phyloP scores from a whole-genome alignment of 2,113 vertebrate species.

The Syngnathus typhle region DNA sequence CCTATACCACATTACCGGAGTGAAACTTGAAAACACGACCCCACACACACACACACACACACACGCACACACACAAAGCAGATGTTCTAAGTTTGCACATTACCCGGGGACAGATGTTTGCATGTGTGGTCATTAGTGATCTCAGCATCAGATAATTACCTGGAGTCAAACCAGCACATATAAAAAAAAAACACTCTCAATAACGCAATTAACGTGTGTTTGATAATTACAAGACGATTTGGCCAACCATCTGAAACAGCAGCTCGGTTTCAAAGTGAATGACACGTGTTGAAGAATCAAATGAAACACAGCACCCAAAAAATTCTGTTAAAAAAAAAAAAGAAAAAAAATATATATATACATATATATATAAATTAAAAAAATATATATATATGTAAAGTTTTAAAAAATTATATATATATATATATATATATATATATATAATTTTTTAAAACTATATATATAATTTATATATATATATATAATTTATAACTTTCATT shows the following conservation, averaged over 20 bases:
- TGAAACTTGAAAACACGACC: background rate
- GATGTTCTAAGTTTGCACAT: slow-evolving; percentile 57
- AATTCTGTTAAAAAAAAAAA: too few relatives aligned
- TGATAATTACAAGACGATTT: slow-evolving; percentile 58
- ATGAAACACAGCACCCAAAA: slow-evolving; percentile 7
- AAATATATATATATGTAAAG: too few relatives aligned
- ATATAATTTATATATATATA: too few relatives aligned
- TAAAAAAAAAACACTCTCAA: slow-evolving; percentile 48
- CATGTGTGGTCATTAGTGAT: slow-evolving; percentile 66
- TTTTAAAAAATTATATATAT: too few relatives aligned
- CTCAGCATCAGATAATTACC: slow-evolving; percentile 64
- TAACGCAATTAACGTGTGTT: slow-evolving; percentile 54
- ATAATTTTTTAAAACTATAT: too few relatives aligned
- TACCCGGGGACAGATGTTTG: slow-evolving; percentile 66
- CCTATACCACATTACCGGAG: background rate
- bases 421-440: too few relatives aligned
- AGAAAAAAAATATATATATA: too few relatives aligned
- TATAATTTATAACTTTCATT: too few relatives aligned
- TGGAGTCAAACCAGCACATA: slow-evolving; percentile 57
- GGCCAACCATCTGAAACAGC: slow-evolving; percentile 63
- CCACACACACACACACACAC: slow-evolving; percentile 1
- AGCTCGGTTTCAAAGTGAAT: slow-evolving; percentile 34
- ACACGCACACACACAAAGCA: slow-evolving; percentile 32
- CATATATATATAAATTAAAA: too few relatives aligned
- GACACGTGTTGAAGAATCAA: slow-evolving; percentile 18